phyloP scores from a whole-genome alignment of 2,888 invertebrate species.

The Sphaerophoria taeniata region DNA sequence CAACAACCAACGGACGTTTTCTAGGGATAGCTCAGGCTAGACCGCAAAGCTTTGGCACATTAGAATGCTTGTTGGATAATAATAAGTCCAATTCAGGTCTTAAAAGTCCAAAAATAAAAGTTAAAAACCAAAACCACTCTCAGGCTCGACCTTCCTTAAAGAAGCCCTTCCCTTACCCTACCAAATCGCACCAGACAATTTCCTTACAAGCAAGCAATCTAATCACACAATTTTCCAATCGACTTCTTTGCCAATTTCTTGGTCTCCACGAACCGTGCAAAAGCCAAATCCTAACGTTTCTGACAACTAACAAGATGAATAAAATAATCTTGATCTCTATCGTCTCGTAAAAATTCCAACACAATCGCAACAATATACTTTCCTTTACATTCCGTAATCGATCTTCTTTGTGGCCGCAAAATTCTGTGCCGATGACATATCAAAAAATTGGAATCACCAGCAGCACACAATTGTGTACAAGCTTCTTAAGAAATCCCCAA shows the following conservation, averaged over 20 bases:
- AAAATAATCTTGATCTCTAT: conserved; percentile 49
- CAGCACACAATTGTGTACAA: conserved; percentile 7
- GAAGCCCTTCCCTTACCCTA: no score
- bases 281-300: conserved; percentile 24
- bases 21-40: no score
- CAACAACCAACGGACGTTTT: no score
- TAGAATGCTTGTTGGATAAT: no score
- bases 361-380: conserved; percentile 51
- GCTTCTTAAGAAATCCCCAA: conserved; percentile 38
- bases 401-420: conserved; percentile 57
- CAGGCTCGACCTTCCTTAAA: no score
- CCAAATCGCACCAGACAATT: no score
- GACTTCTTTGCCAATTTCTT: conserved; percentile 49
- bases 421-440: conserved; percentile 68
- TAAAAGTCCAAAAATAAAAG: no score
- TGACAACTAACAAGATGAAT: conserved; percentile 49
- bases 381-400: conserved; percentile 44
- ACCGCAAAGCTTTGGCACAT: no score
- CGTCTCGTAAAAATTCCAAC: not conserved
- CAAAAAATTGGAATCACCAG: conserved; percentile 68
- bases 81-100: no score
- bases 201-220: conserved; percentile 16
- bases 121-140: no score
- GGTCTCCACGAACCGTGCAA: not conserved
- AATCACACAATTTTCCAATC: conserved; percentile 66